Evolutionary conservation across 1,140 invertebrate genomes (phyloP).

Genomic region (Antheraea mylitta): DNA sequence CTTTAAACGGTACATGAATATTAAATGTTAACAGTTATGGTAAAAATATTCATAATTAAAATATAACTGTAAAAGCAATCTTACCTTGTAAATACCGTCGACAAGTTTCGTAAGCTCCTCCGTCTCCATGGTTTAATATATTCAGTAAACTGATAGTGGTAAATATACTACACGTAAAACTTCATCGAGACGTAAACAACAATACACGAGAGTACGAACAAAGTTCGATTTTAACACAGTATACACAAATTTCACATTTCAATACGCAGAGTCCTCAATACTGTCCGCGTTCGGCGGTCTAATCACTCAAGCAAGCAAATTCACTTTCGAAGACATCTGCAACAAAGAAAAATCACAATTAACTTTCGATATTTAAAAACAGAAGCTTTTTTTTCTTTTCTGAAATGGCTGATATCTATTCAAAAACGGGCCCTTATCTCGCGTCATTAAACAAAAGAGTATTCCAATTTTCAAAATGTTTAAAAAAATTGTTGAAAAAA

Average conservation of each 20-base stretch:
- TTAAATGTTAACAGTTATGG: background rate
- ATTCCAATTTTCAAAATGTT: constrained; percentile 10
- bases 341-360: constrained; percentile 56
- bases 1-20: no score
- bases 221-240: constrained; percentile 59
- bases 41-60: background rate
- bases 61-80: constrained; percentile 22
- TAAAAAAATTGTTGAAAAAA: background rate
- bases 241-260: constrained; percentile 72
- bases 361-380: constrained; percentile 22
- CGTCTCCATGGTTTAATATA: constrained; percentile 85
- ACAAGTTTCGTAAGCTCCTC: constrained; percentile 94
- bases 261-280: constrained; percentile 41
- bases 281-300: constrained; percentile 34
- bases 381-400: constrained; percentile 6
- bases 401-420: background rate
- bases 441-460: constrained; percentile 15
- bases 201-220: constrained; percentile 43
- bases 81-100: constrained; percentile 93
- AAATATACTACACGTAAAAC: constrained; percentile 61
- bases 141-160: constrained; percentile 43
- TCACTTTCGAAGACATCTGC: constrained; percentile 61
- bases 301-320: constrained; percentile 53
- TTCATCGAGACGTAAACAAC: constrained; percentile 56
- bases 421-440: background rate